Percentiles rank a stretch among this genome's conserved stretches.
Evolutionary conservation across 2,113 vertebrate species (phyloP).

Genomic region (Apteryx mantelli): DNA sequence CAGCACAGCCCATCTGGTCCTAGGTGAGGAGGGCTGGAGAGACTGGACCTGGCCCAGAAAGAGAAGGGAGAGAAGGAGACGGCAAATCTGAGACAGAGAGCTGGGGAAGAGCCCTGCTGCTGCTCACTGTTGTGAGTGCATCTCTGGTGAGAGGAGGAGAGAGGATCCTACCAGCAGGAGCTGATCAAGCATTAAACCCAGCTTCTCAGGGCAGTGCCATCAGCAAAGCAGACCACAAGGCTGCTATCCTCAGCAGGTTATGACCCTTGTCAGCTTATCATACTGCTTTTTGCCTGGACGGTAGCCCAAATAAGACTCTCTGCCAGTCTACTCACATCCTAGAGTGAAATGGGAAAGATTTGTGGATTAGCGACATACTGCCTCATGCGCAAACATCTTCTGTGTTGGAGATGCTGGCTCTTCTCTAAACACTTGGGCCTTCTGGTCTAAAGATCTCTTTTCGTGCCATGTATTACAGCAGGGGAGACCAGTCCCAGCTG

Average conservation of each 20-base stretch:
- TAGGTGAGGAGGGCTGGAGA: background rate
- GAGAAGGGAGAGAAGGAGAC: background rate
- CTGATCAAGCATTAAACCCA: background rate
- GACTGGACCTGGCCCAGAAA: background rate
- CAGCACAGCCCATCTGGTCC: background rate
- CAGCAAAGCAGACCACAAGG: background rate
- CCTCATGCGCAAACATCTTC: background rate
- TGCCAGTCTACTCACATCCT: background rate
- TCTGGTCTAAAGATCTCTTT: background rate
- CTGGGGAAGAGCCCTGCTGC: background rate
- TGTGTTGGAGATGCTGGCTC: background rate
- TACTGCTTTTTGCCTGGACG: background rate
- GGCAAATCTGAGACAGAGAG: background rate
- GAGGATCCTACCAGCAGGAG: background rate
- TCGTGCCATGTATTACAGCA: background rate
- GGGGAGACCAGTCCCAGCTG: background rate
- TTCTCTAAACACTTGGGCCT: background rate
- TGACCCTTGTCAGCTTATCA: background rate
- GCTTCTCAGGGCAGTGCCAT: background rate
- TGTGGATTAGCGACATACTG: background rate
- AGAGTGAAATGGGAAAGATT: background rate
- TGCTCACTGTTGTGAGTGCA: background rate
- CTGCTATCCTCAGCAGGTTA: background rate
- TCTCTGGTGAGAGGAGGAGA: background rate
- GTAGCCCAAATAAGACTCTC: background rate